These are phyloP conservation scores for Spheniscus humboldti DNA, from an alignment of 2,797 vertebrate species.

Conservation along the genomic window DNA sequence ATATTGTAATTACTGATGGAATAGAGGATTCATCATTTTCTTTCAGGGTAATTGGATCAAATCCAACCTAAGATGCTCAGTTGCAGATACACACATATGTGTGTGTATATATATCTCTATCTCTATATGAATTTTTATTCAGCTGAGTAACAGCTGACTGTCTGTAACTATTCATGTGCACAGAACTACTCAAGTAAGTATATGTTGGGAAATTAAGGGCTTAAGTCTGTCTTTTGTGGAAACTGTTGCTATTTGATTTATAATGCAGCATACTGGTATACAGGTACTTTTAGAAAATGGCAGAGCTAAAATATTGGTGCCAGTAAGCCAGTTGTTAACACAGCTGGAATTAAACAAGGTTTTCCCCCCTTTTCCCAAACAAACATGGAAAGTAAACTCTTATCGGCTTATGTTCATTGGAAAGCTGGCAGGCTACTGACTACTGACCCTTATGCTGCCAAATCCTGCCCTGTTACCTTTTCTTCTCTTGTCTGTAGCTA, in stretches of 20 bases:
- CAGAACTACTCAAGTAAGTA: neutral
- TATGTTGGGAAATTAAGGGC: neutral
- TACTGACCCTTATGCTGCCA: fast-evolving
- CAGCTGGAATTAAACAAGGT: neutral
- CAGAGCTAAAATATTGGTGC: neutral
- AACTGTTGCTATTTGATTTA: neutral
- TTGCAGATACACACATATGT: neutral
- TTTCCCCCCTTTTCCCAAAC: neutral
- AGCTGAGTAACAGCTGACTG: neutral
- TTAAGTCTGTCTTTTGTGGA: neutral
- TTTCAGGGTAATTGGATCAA: neutral
- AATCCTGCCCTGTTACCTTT: neutral
- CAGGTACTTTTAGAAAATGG: neutral
- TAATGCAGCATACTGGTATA: neutral
- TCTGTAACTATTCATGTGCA: neutral
- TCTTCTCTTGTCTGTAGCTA: neutral
- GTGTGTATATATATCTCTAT: neutral
- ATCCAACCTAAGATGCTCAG: neutral
- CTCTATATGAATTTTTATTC: neutral
- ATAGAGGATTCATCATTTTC: neutral
- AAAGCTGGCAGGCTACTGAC: neutral
- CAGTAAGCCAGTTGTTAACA: neutral
- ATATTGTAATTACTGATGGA: neutral
- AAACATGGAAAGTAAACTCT: neutral
- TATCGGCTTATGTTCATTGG: neutral